Evolutionary conservation across 2,113 vertebrate species (phyloP).

Genomic region (Thunnus thynnus): DNA sequence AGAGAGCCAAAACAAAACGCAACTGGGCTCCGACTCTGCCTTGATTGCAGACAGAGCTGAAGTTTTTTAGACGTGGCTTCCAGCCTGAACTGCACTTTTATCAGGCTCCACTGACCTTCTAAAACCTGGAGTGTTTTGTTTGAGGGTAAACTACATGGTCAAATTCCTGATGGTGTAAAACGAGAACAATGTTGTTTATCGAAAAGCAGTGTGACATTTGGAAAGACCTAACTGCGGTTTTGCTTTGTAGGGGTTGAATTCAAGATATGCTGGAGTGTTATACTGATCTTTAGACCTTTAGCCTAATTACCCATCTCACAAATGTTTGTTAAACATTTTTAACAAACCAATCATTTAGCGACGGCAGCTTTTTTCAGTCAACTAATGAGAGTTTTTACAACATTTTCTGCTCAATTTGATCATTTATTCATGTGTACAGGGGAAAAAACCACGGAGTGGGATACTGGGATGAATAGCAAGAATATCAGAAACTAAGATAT

Average conservation of each 20-base stretch:
- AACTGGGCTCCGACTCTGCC: conserved; percentile 25
- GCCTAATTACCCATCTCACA: neutral
- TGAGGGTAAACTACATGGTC: conserved; percentile 10
- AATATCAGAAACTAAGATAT: conserved; percentile 16
- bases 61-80: conserved; percentile 45
- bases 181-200: conserved; percentile 5
- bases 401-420: neutral
- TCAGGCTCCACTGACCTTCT: conserved; percentile 62
- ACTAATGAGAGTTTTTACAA: neutral
- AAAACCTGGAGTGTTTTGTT: conserved; percentile 33
- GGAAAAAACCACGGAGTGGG: neutral
- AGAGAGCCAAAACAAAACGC: conserved; percentile 44
- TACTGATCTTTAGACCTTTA: neutral
- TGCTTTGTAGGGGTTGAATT: conserved; percentile 14
- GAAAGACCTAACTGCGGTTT: neutral
- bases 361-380: neutral
- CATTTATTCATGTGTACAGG: neutral
- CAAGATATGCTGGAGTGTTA: neutral
- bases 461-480: conserved; percentile 2
- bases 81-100: conserved; percentile 60
- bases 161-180: conserved; percentile 6
- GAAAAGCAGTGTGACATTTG: conserved; percentile 40
- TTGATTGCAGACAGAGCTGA: conserved; percentile 31
- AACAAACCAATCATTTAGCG: neutral
- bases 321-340: neutral